phyloP scores from a whole-genome alignment of 2,888 invertebrate species.

The Brenthis daphne region DNA sequence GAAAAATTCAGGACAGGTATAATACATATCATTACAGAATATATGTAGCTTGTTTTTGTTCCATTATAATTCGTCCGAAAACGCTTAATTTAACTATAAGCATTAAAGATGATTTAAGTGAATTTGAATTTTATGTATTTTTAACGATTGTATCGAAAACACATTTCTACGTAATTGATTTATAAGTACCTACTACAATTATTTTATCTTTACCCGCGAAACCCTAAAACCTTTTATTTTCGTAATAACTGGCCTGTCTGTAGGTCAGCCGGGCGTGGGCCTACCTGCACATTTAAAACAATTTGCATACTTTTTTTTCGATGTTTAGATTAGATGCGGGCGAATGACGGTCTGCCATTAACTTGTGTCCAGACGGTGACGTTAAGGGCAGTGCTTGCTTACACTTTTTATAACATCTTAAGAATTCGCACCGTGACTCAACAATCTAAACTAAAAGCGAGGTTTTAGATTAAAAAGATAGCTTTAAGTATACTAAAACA shows the following conservation, averaged over 20 bases:
- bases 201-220: conserved; percentile 41
- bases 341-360: conserved; percentile 66
- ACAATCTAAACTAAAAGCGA: neutral
- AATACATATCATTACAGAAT: conserved; percentile 4
- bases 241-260: conserved; percentile 64
- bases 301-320: conserved; percentile 69
- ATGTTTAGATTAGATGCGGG: conserved; percentile 58
- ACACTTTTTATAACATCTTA: conserved; percentile 27
- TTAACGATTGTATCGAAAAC: conserved; percentile 39
- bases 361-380: conserved; percentile 54
- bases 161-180: conserved; percentile 39
- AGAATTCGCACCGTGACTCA: neutral
- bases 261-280: conserved; percentile 74
- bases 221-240: conserved; percentile 54
- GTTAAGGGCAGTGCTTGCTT: conserved; percentile 45
- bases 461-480: neutral
- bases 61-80: conserved; percentile 10
- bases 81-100: conserved; percentile 11
- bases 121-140: conserved; percentile 35
- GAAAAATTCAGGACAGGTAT: neutral
- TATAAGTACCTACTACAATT: conserved; percentile 43
- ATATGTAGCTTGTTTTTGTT: conserved; percentile 17
- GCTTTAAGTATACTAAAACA: too few species aligned
- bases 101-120: conserved; percentile 22
- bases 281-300: conserved; percentile 80